Evolutionary conservation across 2,888 invertebrate genomes (phyloP), one percentile per base, ranked within the genome.

Genomic region (Athrips mouffetella): DNA sequence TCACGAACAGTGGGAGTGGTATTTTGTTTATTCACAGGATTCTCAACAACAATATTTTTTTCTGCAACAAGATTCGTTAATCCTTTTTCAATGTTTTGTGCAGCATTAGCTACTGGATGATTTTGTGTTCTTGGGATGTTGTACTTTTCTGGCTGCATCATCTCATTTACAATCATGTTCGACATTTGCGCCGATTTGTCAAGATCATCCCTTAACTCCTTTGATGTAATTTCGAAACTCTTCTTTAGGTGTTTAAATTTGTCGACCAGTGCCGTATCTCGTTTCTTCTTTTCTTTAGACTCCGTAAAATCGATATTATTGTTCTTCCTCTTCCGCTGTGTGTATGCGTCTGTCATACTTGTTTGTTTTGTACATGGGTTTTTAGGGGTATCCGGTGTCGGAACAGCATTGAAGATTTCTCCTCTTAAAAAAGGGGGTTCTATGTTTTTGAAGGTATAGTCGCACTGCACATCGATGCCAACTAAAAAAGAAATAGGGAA

Each of bases 381-480:
- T 21, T 11, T 37, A n/a, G 37, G 20, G 8, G 49, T 25, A 27
- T 54, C 46, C 5, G 21, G 33, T 7, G 18, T 33, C n/a, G 49
- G 25, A 13, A 31, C 13, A 1, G 44, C 21, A 8, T 16, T 47
- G n/a, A 18, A 27, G 39, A 25, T 33, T 49, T 45, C 48, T 27
- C 47, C 35, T 45, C 40, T 33, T 30, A 31, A 30, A 30, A 50
- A 40, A 6, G 48, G 44, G 18, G 66, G 58, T 37, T 71, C 57
- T 57, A 76, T 57, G 55, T 69, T 63, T 60, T 72, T 70, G 57
- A 85, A 82, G 29, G 63, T 13, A 55, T 76, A 82, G 63, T 84
- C 81, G 49, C 72, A 67, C 15, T 79, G 70, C 2, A 63, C 76
- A 59, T 91, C 91, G 18, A 91, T 76, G 1, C 91, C 91, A 60